phyloP scores from a whole-genome alignment of 2,888 invertebrate genomes.

The Bruchidius siliquastri region DNA sequence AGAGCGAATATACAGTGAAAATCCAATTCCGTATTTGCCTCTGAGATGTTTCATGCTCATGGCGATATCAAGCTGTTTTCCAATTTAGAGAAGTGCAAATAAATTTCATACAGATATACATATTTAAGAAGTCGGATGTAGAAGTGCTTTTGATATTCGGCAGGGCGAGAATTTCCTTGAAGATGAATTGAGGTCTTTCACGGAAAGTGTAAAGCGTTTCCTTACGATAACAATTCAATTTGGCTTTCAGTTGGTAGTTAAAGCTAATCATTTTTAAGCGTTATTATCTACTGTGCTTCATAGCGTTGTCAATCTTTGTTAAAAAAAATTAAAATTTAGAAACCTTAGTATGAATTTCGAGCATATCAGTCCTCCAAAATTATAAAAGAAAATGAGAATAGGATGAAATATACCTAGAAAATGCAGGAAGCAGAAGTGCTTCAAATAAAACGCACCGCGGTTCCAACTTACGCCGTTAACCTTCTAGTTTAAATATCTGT shows the following conservation, averaged over 20 bases:
- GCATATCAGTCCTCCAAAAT: too few relatives aligned
- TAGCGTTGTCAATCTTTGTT: too few relatives aligned
- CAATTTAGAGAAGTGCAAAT: background rate
- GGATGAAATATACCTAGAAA: background rate
- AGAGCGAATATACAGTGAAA: background rate
- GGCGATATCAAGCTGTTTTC: background rate
- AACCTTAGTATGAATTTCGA: too few relatives aligned
- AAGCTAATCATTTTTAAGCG: too few relatives aligned
- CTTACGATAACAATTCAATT: too few relatives aligned
- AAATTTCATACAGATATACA: background rate
- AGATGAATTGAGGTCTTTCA: background rate
- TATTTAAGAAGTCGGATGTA: background rate
- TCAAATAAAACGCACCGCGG: background rate
- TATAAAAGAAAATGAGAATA: too few relatives aligned
- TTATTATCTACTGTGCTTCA: too few relatives aligned
- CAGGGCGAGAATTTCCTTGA: background rate
- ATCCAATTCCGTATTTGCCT: background rate
- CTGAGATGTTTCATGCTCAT: background rate
- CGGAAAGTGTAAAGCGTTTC: background rate
- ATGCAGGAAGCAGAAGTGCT: background rate
- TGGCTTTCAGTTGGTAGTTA: too few relatives aligned
- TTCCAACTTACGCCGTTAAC: background rate
- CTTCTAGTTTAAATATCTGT: background rate
- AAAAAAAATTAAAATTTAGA: too few relatives aligned
- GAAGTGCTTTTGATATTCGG: background rate